Base-by-base conservation (phyloP, 1,140 invertebrate species). In the Chrysopa pallens region DNA sequence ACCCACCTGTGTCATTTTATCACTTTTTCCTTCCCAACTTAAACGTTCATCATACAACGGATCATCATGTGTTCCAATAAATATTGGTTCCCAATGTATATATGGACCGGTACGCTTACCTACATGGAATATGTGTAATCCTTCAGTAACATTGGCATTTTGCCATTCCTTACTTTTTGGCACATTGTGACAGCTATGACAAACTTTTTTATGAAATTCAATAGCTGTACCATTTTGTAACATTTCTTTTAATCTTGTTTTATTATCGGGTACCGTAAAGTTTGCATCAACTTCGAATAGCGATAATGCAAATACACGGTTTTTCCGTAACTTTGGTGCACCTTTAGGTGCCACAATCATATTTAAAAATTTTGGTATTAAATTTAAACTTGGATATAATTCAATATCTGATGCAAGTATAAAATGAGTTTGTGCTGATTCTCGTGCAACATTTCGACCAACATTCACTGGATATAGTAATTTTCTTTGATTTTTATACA, bases 1-100 rank as follows among this genome's bases (percentile, higher is more conserved):
- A n/a, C 43, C 59, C 53, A 89, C 86, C 78, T 92, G 89, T 31
- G 86, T 88, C 89, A 93, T 93, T 68, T 89, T 89, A 60, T 89
- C 84, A 59, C 83, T 85, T 62, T 84, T 85, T 39, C 85, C 85
- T 56, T 89, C 84, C 85, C 85, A 89, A 54, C 79, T 85, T 14
- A 88, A 71, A 56, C 85, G 68, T 56, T 88, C 80, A 49, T 92
- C 88, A 55, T 92, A 94, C 41, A 86, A 67, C 0, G 89, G 88
- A 55, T 92, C 88, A 7, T 74, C 65, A 59, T 87, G 78, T 0
- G 84, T 87, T 15, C 84, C 85, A 46, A 89, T 87, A 49, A 82
- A 89, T 48, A 89, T 87, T 1, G 87, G 87, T 60, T 91, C 87
- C 88, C 88, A 92, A 55, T 86, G 82, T 14, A 84, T 68, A 55